Percentiles rank a stretch among this genome's conserved stretches.
phyloP scores from a whole-genome alignment of 2,113 vertebrate genomes.

The Myotis yumanensis region DNA sequence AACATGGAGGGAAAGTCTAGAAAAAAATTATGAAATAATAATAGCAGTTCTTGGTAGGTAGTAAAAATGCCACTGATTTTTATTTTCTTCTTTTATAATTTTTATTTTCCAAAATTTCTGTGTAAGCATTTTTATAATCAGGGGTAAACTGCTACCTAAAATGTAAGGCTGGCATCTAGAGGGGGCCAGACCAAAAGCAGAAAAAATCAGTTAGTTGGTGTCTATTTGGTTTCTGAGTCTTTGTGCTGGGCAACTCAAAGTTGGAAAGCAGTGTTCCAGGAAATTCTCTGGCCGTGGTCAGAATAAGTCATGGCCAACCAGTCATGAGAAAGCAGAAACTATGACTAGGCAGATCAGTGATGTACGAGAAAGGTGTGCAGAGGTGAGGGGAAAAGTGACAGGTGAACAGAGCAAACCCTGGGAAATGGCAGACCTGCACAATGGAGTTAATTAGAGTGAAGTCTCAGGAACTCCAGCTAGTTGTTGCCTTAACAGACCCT shows the following conservation, averaged over 20 bases:
- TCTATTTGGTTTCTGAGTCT: background rate
- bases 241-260: background rate
- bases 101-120: conserved; percentile 43
- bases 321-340: too few relatives aligned
- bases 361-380: too few relatives aligned
- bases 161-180: background rate
- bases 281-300: too few relatives aligned
- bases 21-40: background rate
- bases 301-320: too few relatives aligned
- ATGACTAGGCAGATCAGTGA: too few relatives aligned
- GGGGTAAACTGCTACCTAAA: background rate
- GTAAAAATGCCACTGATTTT: background rate
- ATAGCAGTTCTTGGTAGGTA: background rate
- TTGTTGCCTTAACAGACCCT: background rate
- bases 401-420: too few relatives aligned
- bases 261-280: background rate
- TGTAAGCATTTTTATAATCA: background rate
- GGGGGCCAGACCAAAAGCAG: background rate
- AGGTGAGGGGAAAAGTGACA: too few relatives aligned
- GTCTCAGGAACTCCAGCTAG: background rate
- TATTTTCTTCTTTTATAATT: conserved; percentile 10
- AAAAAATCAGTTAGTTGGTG: background rate
- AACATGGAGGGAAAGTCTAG: background rate
- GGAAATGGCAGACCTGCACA: background rate
- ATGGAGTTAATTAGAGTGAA: rapidly evolving